Evolutionary conservation across 2,113 vertebrate genomes (phyloP).

Genomic region (Sinocyclocheilus maitianheensis): DNA sequence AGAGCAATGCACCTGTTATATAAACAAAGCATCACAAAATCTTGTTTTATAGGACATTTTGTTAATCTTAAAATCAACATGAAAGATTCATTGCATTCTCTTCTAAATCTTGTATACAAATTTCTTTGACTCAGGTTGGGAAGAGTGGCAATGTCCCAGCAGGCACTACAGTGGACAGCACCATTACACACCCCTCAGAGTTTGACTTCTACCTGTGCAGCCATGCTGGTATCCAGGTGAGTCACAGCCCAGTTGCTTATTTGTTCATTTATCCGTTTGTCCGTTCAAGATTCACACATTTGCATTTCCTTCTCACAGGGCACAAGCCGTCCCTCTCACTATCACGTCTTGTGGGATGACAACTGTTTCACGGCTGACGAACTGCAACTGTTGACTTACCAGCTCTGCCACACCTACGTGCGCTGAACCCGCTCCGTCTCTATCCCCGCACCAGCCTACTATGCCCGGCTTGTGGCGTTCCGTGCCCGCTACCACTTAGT

Average conservation of each 20-base stretch:
- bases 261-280: neutral
- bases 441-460: conserved; percentile 96
- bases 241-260: neutral
- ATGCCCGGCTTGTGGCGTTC: conserved; percentile 94
- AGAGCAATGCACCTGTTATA: neutral
- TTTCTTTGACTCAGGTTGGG: conserved; percentile 81
- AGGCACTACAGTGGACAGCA: conserved; percentile 98
- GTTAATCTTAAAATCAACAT: neutral
- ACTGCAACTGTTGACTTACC: conserved; percentile 95
- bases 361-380: conserved; percentile 98
- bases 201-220: conserved; percentile 99
- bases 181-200: conserved; percentile 97
- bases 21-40: neutral
- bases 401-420: conserved; percentile 97
- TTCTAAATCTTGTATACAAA: neutral
- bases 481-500: conserved; percentile 96
- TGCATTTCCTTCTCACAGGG: conserved; percentile 74
- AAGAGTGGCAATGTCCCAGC: conserved; percentile 98
- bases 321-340: conserved; percentile 98
- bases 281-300: neutral
- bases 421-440: conserved; percentile 96
- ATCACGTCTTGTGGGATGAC: conserved; percentile 98
- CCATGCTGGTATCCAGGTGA: conserved; percentile 98
- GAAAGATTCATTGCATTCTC: neutral
- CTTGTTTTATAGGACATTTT: neutral